phyloP scores from a whole-genome alignment of 92 coral and sea anemone genomes.

The Phymanthus crucifer region DNA sequence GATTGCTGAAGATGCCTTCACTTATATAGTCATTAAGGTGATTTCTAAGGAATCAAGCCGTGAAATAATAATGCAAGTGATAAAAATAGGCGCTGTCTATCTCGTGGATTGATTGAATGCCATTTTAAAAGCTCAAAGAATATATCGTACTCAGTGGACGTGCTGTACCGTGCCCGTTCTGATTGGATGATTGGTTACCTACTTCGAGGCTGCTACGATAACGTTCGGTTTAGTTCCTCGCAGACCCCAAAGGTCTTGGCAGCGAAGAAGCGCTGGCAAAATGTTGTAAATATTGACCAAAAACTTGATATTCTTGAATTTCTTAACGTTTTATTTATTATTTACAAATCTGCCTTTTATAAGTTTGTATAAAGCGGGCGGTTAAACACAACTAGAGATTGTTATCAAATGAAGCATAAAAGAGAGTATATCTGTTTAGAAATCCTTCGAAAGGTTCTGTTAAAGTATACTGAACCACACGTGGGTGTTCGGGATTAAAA shows the following conservation, averaged over 20 bases:
- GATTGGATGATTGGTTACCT: no score
- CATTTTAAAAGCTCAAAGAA: no score
- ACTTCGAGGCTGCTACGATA: no score
- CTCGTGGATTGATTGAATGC: no score
- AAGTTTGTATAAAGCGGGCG: background rate
- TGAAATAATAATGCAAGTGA: background rate
- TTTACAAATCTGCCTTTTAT: background rate
- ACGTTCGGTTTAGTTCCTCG: no score
- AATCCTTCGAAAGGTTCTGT: background rate
- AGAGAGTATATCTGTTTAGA: background rate
- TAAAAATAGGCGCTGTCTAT: no score
- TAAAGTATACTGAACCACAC: background rate
- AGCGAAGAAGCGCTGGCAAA: background rate
- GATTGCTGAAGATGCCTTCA: background rate
- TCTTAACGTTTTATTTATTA: background rate
- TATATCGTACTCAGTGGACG: no score
- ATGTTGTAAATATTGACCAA: background rate
- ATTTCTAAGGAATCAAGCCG: background rate
- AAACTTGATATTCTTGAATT: background rate
- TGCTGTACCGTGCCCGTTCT: no score
- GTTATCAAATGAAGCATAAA: background rate
- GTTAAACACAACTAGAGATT: background rate
- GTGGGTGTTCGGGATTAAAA: background rate
- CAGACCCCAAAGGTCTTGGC: no score
- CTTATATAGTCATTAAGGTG: background rate